Evolutionary conservation across 2,888 invertebrate species (phyloP).

Genomic region (Itoplectis maculator): DNA sequence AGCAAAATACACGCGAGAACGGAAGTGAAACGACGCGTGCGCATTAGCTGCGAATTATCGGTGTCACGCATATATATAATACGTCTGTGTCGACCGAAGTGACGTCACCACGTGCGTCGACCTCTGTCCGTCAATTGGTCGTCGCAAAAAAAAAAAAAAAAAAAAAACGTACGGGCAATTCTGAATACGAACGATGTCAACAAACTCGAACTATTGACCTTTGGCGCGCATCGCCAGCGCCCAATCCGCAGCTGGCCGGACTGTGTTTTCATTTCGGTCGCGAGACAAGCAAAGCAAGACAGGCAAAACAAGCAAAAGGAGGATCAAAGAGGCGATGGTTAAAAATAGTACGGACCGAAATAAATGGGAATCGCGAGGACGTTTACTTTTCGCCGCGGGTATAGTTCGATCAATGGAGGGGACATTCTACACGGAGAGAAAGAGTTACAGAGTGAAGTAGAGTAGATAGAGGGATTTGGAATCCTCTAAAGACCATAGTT

Average conservation of each 20-base stretch:
- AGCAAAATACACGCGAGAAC: not conserved
- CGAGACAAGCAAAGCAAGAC: not conserved
- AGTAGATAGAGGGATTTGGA: too few relatives aligned
- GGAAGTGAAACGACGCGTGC: constrained; percentile 38
- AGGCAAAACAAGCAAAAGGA: not conserved
- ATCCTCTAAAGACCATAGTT: too few relatives aligned
- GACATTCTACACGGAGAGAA: too few relatives aligned
- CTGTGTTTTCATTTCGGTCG: constrained; percentile 9
- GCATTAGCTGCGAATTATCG: not conserved
- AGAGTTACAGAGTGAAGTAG: too few relatives aligned
- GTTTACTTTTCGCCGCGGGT: constrained; percentile 15
- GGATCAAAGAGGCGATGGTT: not conserved
- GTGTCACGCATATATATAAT: not conserved
- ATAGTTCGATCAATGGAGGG: not conserved
- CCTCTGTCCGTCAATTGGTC: not conserved
- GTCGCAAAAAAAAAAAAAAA: not conserved
- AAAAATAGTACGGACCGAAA: constrained; percentile 50
- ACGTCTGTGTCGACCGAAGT: not conserved
- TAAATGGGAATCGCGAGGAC: not conserved
- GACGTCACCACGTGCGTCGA: constrained; percentile 2
- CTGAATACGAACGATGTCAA: constrained; percentile 46
- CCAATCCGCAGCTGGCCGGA: not conserved
- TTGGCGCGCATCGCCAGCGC: constrained; percentile 1
- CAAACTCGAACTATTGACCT: constrained; percentile 51
- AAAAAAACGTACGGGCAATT: not conserved